Evolutionary conservation across 2,113 vertebrate genomes (phyloP).

Genomic region (Vicugna pacos): DNA sequence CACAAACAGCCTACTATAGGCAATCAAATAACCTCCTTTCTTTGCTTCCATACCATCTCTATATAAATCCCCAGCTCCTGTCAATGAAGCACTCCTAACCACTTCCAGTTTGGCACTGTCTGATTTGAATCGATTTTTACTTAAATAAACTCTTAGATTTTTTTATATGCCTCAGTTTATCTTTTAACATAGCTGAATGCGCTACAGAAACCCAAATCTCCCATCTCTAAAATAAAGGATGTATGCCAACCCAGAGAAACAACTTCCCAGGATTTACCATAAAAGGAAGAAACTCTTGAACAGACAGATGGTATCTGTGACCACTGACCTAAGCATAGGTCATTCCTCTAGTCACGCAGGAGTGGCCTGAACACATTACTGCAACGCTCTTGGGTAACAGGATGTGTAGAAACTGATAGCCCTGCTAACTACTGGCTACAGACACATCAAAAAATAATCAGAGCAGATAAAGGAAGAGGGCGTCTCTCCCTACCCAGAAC

Average conservation of each 20-base stretch:
- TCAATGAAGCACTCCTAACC: neutral
- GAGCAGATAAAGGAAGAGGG: neutral
- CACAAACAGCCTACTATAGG: neutral
- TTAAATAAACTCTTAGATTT: neutral
- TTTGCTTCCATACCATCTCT: neutral
- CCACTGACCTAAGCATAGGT: neutral
- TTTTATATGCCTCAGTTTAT: neutral
- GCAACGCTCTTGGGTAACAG: neutral
- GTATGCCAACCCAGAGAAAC: slow-evolving; percentile 1
- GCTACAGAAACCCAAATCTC: neutral
- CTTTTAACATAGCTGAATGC: neutral
- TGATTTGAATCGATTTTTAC: neutral
- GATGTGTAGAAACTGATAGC: neutral
- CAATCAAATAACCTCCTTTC: neutral
- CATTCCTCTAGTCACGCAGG: neutral
- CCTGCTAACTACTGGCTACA: neutral
- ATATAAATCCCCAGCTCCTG: neutral
- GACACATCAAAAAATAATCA: neutral
- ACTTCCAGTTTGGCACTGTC: neutral
- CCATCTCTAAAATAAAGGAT: slow-evolving; percentile 17
- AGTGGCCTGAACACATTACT: neutral
- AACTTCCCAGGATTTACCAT: neutral
- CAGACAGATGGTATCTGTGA: neutral
- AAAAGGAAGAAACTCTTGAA: slow-evolving; percentile 4
- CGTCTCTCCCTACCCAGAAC: neutral